These are phyloP conservation scores for Percopsis omiscomaycus DNA, from an alignment of 2,797 vertebrate species.

Conservation along the genomic window DNA sequence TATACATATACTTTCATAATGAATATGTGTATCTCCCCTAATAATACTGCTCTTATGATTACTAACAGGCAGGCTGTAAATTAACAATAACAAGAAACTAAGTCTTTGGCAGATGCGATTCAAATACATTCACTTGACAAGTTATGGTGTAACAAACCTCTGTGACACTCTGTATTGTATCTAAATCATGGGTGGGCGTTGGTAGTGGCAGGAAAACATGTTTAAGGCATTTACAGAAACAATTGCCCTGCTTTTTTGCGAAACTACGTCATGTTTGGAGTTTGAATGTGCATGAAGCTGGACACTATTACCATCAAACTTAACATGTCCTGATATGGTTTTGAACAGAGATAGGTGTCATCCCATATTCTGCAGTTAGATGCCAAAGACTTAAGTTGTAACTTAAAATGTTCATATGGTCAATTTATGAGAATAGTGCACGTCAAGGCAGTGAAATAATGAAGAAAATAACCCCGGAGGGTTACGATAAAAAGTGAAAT, in stretches of 20 bases:
- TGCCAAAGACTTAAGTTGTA: slow-evolving; percentile 79
- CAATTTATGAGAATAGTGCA: slow-evolving; percentile 64
- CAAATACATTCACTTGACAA: slow-evolving; percentile 83
- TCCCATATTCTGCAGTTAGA: slow-evolving; percentile 55
- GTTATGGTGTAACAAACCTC: slow-evolving; percentile 43
- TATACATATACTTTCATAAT: slow-evolving; percentile 84
- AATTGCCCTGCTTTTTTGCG: slow-evolving; percentile 52
- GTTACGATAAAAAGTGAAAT: slow-evolving; percentile 2
- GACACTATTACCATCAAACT: slow-evolving; percentile 30
- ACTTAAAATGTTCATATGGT: slow-evolving; percentile 25
- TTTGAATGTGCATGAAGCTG: slow-evolving; percentile 41
- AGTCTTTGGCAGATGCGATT: slow-evolving; percentile 92
- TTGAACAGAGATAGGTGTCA: slow-evolving; percentile 51
- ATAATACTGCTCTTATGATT: slow-evolving; percentile 90
- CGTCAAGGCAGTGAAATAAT: slow-evolving; percentile 58
- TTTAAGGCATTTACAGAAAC: slow-evolving; percentile 76
- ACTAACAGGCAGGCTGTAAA: slow-evolving; percentile 84
- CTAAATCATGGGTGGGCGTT: slow-evolving; percentile 51
- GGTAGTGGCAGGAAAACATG: slow-evolving; percentile 48
- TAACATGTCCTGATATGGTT: slow-evolving; percentile 40
- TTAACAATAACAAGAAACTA: slow-evolving; percentile 83
- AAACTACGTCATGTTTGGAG: slow-evolving; percentile 18
- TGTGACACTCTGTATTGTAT: slow-evolving; percentile 11
- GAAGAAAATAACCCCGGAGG: slow-evolving; percentile 29
- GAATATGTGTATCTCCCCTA: slow-evolving; percentile 77